Evolutionary conservation across 2,113 vertebrate species (phyloP), one percentile per base, ranked within the genome.

Genomic region (Phalacrocorax aristotelis): DNA sequence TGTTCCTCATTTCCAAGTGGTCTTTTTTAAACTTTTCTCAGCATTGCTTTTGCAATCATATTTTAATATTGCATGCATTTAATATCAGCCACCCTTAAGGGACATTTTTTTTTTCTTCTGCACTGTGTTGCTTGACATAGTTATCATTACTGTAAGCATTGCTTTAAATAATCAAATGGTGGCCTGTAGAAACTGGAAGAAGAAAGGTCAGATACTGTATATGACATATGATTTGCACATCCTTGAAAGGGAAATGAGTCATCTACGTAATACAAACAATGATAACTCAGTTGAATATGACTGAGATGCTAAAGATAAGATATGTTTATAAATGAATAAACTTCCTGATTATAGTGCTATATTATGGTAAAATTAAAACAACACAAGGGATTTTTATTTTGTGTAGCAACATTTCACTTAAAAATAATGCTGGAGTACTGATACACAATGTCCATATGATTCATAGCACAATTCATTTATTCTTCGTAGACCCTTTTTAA

Each of bases 301-400:
- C 96, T 96, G 96, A 98, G 98, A 98, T 97, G 97, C 95, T 97
- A 97, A 98, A 98, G 98, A 98, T 98, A 98, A 98, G 97, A 97
- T 96, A 95, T 98, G 98, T 98, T 98, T 98, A 98, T 96, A 98
- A 98, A 97, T 85, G 93, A 97, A 97, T 98, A 98, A 98, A 98
- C 98, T 98, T 98, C 97, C 97, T 97, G 93, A 95, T 95, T 93
- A 66, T 94, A 95, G 64, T 68, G 72, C 87, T 90, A 19, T 74
- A 97, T 90, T 93, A 96, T 57, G 82, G 92, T 58, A 91, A 93
- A 85, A 61, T 40, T 90, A 22, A 68, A 23, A 52, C 77, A 44
- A 68, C 75, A 96, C 49, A 40, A 40, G 40, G 17, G 36, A 60
- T 70, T 64, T 80, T 52, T 49, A 58, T 80, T 87, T 84, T 77